phyloP scores from a whole-genome alignment of 2,888 invertebrate genomes.

The Lasioglossum malachurum region DNA sequence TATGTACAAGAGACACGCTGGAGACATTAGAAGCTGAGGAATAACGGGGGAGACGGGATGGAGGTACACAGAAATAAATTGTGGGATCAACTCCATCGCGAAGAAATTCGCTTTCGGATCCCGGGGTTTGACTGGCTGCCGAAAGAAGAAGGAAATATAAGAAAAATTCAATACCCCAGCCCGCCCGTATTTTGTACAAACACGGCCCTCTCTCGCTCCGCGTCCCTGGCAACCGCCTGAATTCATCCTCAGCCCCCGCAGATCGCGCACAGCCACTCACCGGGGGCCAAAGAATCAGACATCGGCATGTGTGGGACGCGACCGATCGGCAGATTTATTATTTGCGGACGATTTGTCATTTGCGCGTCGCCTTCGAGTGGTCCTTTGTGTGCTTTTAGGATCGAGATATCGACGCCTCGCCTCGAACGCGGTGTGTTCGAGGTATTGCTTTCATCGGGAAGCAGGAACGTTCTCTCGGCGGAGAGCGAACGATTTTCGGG shows the following conservation, averaged over 20 bases:
- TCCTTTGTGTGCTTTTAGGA: slow-evolving; percentile 63
- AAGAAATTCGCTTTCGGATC: slow-evolving; percentile 44
- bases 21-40: background rate
- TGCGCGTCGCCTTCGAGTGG: slow-evolving; percentile 66
- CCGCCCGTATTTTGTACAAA: slow-evolving; percentile 59
- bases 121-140: slow-evolving; percentile 34
- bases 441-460: slow-evolving; percentile 33
- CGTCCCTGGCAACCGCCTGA: slow-evolving; percentile 35
- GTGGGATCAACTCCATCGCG: slow-evolving; percentile 29
- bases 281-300: slow-evolving; percentile 38
- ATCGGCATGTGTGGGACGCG: slow-evolving; percentile 37
- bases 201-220: slow-evolving; percentile 26
- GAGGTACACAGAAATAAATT: slow-evolving; percentile 39
- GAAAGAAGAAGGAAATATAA: slow-evolving; percentile 19
- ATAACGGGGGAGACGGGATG: background rate
- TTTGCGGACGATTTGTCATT: slow-evolving; percentile 77
- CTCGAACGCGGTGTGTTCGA: slow-evolving; percentile 9
- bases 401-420: slow-evolving; percentile 60
- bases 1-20: background rate
- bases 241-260: slow-evolving; percentile 24
- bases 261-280: slow-evolving; percentile 23
- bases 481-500: slow-evolving; percentile 22
- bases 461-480: slow-evolving; percentile 8
- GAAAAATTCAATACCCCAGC: slow-evolving; percentile 61
- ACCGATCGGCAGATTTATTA: slow-evolving; percentile 72